Evolutionary conservation across 2,113 vertebrate species (phyloP).

Genomic region (Daphoenositta chrysoptera): DNA sequence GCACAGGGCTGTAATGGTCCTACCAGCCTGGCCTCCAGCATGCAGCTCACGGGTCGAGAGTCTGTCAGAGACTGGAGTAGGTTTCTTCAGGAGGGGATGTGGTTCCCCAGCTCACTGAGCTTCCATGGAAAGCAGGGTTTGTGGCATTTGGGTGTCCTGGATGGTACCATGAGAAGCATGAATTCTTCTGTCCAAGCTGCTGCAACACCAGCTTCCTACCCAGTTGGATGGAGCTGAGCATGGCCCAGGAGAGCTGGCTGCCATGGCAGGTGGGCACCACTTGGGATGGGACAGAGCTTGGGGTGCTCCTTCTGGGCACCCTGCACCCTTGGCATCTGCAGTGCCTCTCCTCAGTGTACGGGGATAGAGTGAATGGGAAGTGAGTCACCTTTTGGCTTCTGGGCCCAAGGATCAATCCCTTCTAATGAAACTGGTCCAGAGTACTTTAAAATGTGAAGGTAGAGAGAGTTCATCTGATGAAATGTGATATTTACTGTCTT

Average conservation of each 20-base stretch:
- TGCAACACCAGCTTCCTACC: background rate
- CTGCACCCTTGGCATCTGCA: background rate
- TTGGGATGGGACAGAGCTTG: background rate
- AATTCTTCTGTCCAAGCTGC: background rate
- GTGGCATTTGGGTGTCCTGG: background rate
- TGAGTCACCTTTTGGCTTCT: background rate
- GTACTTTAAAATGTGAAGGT: background rate
- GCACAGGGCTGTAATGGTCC: background rate
- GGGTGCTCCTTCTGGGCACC: background rate
- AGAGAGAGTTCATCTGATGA: background rate
- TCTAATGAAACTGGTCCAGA: background rate
- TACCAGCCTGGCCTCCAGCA: background rate
- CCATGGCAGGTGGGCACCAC: background rate
- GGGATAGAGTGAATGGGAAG: background rate
- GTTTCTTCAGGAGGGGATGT: background rate
- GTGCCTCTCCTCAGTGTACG: background rate
- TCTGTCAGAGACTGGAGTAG: background rate
- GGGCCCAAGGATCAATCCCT: background rate
- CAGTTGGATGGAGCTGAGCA: rapidly evolving
- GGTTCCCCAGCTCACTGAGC: background rate
- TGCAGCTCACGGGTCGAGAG: rapidly evolving
- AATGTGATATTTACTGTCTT: background rate
- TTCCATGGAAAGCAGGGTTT: background rate
- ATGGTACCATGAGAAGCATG: background rate
- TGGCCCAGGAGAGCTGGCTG: background rate